A percentile compares a stretch with the other conserved stretches of the same genome.
Conservation (phyloP, 2,888 invertebrate species). For the Campoplex capitator region DNA sequence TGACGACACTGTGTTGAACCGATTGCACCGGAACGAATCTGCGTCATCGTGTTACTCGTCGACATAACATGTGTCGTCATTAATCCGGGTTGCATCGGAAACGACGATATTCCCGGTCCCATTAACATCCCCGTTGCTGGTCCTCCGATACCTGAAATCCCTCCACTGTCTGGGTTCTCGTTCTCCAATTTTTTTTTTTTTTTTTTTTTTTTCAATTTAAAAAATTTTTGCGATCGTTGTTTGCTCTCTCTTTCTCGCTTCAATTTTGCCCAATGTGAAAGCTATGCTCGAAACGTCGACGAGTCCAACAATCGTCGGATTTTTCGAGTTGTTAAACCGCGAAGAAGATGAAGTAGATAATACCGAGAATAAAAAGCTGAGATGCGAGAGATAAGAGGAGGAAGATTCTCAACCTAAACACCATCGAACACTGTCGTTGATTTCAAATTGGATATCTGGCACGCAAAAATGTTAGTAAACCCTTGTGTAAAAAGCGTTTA, state of each 20-base stretch:
- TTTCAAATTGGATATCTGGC: neutral
- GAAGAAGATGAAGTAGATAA: constrained; percentile 7
- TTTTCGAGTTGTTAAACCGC: constrained; percentile 27
- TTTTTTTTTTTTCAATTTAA: constrained; percentile 32
- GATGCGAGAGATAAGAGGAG: constrained; percentile 14
- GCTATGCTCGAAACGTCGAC: constrained; percentile 47
- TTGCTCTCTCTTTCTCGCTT: constrained; percentile 17
- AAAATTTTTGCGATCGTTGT: constrained; percentile 4
- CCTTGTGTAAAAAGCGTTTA: constrained; percentile 1
- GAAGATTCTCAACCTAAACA: neutral
- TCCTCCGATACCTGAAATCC: constrained; percentile 83
- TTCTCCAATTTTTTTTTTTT: constrained; percentile 48
- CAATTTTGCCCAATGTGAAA: constrained; percentile 58
- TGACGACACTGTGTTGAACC: constrained; percentile 86
- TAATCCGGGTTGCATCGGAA: constrained; percentile 76
- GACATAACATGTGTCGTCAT: constrained; percentile 72
- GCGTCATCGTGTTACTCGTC: constrained; percentile 72
- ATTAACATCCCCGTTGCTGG: constrained; percentile 77
- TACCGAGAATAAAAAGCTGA: constrained; percentile 34
- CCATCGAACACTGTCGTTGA: neutral
- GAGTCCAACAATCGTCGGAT: constrained; percentile 35
- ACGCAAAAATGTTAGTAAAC: neutral
- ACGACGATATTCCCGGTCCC: constrained; percentile 78
- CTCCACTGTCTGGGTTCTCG: constrained; percentile 79
- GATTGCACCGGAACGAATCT: constrained; percentile 75